Evolutionary conservation across 2,888 invertebrate species (phyloP).

Genomic region (Callinectes sapidus): DNA sequence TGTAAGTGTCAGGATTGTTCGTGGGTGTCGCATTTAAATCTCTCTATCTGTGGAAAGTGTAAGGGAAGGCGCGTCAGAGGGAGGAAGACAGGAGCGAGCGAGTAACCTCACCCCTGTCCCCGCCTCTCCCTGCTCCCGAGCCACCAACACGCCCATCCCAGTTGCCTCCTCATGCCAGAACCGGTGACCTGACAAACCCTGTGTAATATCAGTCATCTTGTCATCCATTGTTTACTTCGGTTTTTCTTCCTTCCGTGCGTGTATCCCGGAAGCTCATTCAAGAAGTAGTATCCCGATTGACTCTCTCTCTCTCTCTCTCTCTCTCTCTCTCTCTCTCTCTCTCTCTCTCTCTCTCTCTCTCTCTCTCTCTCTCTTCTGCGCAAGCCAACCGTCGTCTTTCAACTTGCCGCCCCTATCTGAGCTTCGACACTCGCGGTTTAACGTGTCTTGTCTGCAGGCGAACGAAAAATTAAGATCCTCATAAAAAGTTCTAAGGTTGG

Average conservation of each 20-base stretch:
- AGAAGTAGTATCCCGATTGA: neutral
- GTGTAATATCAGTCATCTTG: slow-evolving; percentile 9
- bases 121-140: neutral
- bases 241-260: neutral
- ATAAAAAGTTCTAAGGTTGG: neutral
- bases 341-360: slow-evolving; percentile 30
- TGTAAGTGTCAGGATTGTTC: neutral
- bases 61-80: neutral
- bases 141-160: neutral
- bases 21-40: slow-evolving; percentile 39
- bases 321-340: neutral
- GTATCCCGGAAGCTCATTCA: neutral
- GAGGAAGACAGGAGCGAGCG: neutral
- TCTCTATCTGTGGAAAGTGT: neutral
- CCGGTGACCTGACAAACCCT: neutral
- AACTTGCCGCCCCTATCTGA: neutral
- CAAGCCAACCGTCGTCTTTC: neutral
- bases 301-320: neutral
- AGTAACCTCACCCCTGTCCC: neutral
- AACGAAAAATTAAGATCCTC: neutral
- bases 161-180: slow-evolving; percentile 10
- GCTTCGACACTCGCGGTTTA: slow-evolving; percentile 6
- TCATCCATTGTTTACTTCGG: neutral
- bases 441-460: neutral
- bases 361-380: slow-evolving; percentile 24